Evolutionary conservation across 2,797 vertebrate genomes (phyloP).

Genomic region (Austrolebias charrua): DNA sequence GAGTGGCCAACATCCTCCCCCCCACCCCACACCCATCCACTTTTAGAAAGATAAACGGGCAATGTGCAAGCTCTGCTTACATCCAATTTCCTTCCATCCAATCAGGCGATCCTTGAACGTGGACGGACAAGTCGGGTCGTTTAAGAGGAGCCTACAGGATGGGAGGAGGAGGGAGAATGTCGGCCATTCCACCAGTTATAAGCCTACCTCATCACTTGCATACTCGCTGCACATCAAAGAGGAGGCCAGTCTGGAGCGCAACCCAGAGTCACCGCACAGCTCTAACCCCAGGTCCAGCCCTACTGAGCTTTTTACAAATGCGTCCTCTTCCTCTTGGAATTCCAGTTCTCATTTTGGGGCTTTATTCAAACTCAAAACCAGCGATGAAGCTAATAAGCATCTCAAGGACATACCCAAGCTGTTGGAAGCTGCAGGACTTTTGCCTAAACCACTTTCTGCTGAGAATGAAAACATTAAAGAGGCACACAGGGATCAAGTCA

Average conservation of each 20-base stretch:
- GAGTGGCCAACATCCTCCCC: constrained; percentile 89
- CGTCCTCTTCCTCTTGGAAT: constrained; percentile 79
- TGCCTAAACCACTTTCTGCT: constrained; percentile 65
- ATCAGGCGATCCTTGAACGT: constrained; percentile 99
- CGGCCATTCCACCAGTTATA: constrained; percentile 92
- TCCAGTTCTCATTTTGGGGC: constrained; percentile 92
- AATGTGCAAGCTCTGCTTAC: constrained; percentile 99
- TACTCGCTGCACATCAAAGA: constrained; percentile 97
- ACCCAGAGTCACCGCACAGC: constrained; percentile 82
- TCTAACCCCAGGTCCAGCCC: constrained; percentile 75
- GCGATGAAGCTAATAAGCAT: constrained; percentile 87
- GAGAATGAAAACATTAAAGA: constrained; percentile 72
- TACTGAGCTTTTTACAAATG: constrained; percentile 79
- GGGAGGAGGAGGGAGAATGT: constrained; percentile 93
- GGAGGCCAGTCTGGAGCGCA: constrained; percentile 90
- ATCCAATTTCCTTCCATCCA: constrained; percentile 99
- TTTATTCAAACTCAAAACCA: constrained; percentile 86
- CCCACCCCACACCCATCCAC: constrained; percentile 93
- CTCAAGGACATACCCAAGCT: constrained; percentile 94
- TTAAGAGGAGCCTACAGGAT: constrained; percentile 96
- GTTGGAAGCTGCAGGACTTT: constrained; percentile 82
- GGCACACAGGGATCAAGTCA: constrained; percentile 83
- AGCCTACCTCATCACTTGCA: constrained; percentile 88
- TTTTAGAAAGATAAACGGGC: constrained; percentile 80
- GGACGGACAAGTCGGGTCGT: constrained; percentile 95